phyloP scores from a whole-genome alignment of 2,113 vertebrate genomes.

The Tricholaema leucomelas region DNA sequence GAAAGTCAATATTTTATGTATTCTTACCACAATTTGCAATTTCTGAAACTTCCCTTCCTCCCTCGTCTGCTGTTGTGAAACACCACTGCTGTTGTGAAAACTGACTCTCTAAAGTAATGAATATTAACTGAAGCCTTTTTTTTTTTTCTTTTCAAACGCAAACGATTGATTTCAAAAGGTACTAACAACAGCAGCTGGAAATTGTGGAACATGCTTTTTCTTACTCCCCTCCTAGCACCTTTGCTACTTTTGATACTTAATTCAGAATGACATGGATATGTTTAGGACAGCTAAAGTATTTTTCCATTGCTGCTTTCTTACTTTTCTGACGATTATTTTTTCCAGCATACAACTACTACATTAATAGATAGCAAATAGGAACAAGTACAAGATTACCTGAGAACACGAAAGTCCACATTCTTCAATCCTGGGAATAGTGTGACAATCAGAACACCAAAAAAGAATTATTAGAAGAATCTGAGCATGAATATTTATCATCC shows the following conservation, averaged over 20 bases:
- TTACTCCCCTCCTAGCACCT: not conserved
- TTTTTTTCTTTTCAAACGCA: not conserved
- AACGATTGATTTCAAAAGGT: not conserved
- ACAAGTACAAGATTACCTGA: constrained; percentile 64
- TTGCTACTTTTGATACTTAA: not conserved
- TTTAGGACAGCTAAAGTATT: not conserved
- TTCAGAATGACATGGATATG: not conserved
- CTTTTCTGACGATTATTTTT: not conserved
- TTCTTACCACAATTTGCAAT: not conserved
- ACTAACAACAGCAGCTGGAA: not conserved
- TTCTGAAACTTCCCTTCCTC: not conserved
- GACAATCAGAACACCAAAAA: constrained; percentile 51
- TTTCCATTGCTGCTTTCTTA: not conserved
- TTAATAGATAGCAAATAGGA: not conserved
- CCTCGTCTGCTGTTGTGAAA: not conserved
- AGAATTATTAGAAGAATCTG: constrained; percentile 49
- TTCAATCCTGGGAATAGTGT: constrained; percentile 71
- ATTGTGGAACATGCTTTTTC: not conserved
- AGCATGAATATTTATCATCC: constrained; percentile 35
- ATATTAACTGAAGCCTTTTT: not conserved
- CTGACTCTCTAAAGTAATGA: not conserved
- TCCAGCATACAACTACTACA: not conserved
- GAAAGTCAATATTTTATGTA: not conserved
- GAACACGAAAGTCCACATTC: constrained; percentile 73
- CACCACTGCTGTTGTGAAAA: not conserved